Base-by-base conservation (phyloP, 2,113 vertebrate genomes). In the Motacilla tschutschensis region DNA sequence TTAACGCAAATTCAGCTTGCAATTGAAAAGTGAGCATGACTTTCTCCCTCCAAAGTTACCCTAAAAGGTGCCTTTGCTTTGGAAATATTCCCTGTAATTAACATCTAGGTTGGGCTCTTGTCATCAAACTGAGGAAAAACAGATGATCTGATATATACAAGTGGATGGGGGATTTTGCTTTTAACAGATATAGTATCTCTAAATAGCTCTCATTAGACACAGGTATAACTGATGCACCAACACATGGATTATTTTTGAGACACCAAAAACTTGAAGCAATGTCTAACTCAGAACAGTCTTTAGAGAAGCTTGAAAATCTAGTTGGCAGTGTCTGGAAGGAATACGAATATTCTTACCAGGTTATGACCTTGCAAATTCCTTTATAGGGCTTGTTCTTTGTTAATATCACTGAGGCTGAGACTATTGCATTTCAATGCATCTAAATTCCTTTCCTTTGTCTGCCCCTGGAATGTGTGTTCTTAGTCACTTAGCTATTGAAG, bases 351-450 rank as follows among this genome's bases (percentile, higher is more conserved):
- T 88, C 72, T 79, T 78, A 63, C 33, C 36, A 44, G 79, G 64
- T 54, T 90, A 64, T 82, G 79, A 93, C 86, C 81, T 82, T 80
- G 53, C 41, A 83, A 92, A 92, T 95, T 86, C 88, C 76, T 90
- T 60, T n/a, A 90, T 16, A 71, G 90, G 71, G 67, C 50, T 83
- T 54, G 63, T 86, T 83, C 88, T 76, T 88, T 77, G 64, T 46
- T 91, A 74, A 46, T 93, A 76, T 77, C 53, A 36, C 41, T 18
- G 66, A 85, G n/a, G 43, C 50, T 57, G 55, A 91, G 29, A 63
- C 60, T 71, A 60, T 73, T 87, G 36, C 46, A 41, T 90, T 93
- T 92, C 75, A 90, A 38, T 83, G 57, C 36, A 36, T 63, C 77
- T 76, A 53, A 90, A 88, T 90, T 77, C 75, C 57, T 82, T 90